phyloP scores from a whole-genome alignment of 2,888 invertebrate species.

The Caenorhabditis sp. region DNA sequence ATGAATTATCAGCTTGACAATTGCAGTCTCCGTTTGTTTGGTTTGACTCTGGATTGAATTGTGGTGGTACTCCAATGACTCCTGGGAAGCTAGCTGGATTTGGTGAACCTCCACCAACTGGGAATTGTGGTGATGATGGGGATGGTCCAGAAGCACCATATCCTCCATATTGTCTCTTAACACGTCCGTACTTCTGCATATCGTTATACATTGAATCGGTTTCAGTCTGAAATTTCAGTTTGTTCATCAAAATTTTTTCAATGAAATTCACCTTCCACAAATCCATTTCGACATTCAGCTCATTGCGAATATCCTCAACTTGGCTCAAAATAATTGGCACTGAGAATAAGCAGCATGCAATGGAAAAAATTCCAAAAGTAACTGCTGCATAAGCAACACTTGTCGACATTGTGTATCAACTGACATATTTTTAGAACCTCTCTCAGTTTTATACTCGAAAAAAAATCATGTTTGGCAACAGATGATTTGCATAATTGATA shows the following conservation, averaged over 20 bases:
- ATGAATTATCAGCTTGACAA: constrained; percentile 55
- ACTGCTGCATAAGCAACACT: constrained; percentile 45
- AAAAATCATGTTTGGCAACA: neutral
- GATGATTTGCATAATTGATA: neutral
- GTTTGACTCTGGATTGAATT: constrained; percentile 37
- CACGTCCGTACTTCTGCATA: constrained; percentile 51
- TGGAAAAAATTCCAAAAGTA: constrained; percentile 42
- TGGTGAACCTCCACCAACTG: constrained; percentile 12
- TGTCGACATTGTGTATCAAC: constrained; percentile 16
- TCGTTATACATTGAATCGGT: constrained; percentile 48
- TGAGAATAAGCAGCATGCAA: constrained; percentile 39
- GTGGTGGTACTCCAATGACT: constrained; percentile 43
- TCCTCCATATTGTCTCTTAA: constrained; percentile 57
- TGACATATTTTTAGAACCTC: neutral
- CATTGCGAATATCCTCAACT: constrained; percentile 52
- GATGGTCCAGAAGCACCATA: constrained; percentile 47
- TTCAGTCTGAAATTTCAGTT: neutral
- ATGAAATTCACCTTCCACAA: constrained; percentile 46
- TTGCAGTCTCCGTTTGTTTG: constrained; percentile 45
- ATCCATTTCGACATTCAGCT: constrained; percentile 56
- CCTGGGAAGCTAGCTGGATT: constrained; percentile 39
- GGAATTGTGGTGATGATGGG: constrained; percentile 31
- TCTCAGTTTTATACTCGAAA: neutral
- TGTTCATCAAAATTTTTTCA: neutral
- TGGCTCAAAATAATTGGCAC: constrained; percentile 47